A percentile compares a stretch with the other conserved stretches of the same genome.
Conservation (phyloP, 2,797 vertebrate species). For the Phrynocephalus forsythii region DNA sequence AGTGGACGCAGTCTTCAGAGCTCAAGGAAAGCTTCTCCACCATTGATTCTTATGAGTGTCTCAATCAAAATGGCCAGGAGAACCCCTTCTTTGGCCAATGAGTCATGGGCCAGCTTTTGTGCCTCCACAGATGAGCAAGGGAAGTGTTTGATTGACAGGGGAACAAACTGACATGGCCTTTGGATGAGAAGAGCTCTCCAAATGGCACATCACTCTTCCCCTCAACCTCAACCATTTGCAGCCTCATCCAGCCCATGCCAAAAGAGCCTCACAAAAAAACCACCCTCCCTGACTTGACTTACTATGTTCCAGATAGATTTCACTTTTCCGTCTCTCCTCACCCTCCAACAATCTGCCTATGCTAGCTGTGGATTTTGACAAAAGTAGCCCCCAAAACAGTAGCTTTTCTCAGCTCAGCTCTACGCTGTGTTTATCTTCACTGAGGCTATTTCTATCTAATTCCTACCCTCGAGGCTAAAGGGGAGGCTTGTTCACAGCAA, state of each 20-base stretch:
- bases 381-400: not conserved
- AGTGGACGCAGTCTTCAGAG: not conserved
- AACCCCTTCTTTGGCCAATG: not conserved
- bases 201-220: no score
- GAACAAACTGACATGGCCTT: no score
- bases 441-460: not conserved
- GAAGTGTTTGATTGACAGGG: no score
- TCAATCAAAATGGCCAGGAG: not conserved
- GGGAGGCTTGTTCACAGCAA: not conserved
- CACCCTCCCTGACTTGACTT: no score
- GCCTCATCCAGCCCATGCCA: no score
- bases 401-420: no score
- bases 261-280: no score
- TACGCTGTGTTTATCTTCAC: not conserved
- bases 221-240: no score
- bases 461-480: not conserved
- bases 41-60: not conserved
- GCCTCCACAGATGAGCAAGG: no score
- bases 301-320: not conserved
- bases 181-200: no score
- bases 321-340: not conserved
- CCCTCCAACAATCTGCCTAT: not conserved
- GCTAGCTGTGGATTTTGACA: not conserved
- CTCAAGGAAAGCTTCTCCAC: not conserved
- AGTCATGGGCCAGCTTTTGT: no score